Percentiles rank a stretch among this genome's conserved stretches.
Conservation (phyloP, 2,113 vertebrate genomes). For the Phoenicopterus ruber region DNA sequence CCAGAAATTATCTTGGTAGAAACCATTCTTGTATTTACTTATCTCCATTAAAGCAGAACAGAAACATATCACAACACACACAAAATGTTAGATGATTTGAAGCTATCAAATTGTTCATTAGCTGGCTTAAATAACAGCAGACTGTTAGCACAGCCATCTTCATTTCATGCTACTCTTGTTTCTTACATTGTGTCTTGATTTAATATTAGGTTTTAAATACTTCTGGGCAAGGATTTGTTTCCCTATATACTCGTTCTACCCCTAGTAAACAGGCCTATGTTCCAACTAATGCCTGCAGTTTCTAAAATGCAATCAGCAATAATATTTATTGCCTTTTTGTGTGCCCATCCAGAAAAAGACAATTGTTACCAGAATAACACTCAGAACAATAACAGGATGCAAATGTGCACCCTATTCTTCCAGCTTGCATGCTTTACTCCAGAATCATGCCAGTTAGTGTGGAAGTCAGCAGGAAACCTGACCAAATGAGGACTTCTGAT, state of each 20-base stretch:
- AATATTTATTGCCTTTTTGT: neutral
- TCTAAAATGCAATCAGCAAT: neutral
- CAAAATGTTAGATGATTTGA: neutral
- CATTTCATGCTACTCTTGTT: neutral
- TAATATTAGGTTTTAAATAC: constrained; percentile 8
- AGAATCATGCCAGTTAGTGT: neutral
- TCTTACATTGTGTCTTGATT: neutral
- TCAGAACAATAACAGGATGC: constrained; percentile 8
- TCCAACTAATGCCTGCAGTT: neutral
- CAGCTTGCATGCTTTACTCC: neutral
- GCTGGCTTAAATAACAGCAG: neutral
- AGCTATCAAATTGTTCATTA: neutral
- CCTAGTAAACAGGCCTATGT: neutral
- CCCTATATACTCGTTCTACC: neutral
- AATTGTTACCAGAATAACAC: neutral
- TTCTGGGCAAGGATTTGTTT: constrained; percentile 5
- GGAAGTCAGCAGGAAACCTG: neutral
- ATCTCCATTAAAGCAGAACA: neutral
- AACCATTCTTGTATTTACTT: neutral
- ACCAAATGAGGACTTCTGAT: constrained; percentile 17
- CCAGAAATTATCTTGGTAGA: neutral
- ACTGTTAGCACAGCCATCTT: neutral
- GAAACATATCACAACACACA: neutral
- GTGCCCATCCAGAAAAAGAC: constrained; percentile 16
- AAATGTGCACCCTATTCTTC: neutral